Base-by-base conservation (phyloP, 2,797 vertebrate genomes). In the Heliangelus exortis region DNA sequence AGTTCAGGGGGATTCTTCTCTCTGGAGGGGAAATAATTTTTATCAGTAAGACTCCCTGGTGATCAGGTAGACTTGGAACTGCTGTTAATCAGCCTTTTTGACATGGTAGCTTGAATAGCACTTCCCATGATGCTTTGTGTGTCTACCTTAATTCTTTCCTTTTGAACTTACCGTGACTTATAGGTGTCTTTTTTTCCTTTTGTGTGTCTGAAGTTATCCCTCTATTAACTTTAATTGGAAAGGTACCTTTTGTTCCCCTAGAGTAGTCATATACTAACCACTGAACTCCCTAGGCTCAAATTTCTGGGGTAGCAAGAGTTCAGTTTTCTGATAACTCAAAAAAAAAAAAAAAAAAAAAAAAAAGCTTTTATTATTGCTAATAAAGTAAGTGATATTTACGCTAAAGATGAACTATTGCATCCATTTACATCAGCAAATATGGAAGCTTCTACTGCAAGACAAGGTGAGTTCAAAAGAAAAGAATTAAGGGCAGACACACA, bases 141-240 rank as follows among this genome's bases (percentile, higher is more conserved):
- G 96, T 94, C 97, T 96, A 96, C 96, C 97, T 98, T 98, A 97
- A 98, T 97, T 97, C 97, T 97, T 98, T 97, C 96, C 94, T 97
- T 98, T 98, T 98, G 98, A 98, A 98, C 98, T 98, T 97, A 94
- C 97, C 97, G 97, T 94, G 97, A 98, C 95, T 98, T 97, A 94
- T 93, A 98, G 97, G 96, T 97, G 97, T 97, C 97, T 98, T 98
- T 98, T 96, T 97, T 96, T 96, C 96, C 96, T 91, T 98, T 98
- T 98, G 97, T 97, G 96, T 97, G 97, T 98, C 97, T 98, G 98
- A 98, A 98, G 98, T 97, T 98, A 97, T 98, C 87, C 97, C 92
- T 97, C 96, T 98, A 98, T 98, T 98, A 98, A 97, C 97, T 97
- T 97, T 98, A 98, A 98, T 98, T 98, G 98, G 97, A 98, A 98